Evolutionary conservation across 2,113 vertebrate genomes (phyloP), one percentile per base, ranked within the genome.

Genomic region (Ceyx cyanopectus): DNA sequence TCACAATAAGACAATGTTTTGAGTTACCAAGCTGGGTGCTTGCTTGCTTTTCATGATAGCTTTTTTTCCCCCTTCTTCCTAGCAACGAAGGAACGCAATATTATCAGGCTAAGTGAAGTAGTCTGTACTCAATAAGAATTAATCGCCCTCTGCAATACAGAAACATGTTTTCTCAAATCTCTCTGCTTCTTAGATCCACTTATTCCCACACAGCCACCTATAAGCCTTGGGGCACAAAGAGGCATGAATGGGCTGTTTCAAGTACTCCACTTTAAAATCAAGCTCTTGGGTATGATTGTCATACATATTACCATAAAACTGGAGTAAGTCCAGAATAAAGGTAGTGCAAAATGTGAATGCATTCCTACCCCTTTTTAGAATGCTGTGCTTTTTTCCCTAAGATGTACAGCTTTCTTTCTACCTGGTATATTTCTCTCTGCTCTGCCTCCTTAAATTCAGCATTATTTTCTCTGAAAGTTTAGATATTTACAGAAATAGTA

Each of bases 351-450:
- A 70, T 37, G 11, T 3, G 7, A 77, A 12, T 6, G 34, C 0
- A 0, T n/a, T 48, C 14, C 73, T 14, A 51, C 22, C 5, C 9
- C 2, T 56, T 37, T 83, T 45, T 61, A 70, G 20, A 72, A 40
- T 56, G 53, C 23, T 4, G 0, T 56, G 15, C 0, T 16, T 23
- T 78, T 81, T 34, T 4, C 4, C 34, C 6, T 5, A 34, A 68
- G 6, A 2, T 1, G 1, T 45, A 32, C 6, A 10, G 1, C 5
- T 63, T 63, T 45, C 22, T 72, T 85, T 61, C 16, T 54, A 7
- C 5, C 2, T 30, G 5, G 7, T 73, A 32, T n/a, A 69, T 51
- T 70, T 56, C 5, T 45, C 18, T 56, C 7, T 58, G 68, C 70
- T 5, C 7, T 72, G 5, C 5, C 9, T 74, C 54, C 40, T 57